phyloP scores from a whole-genome alignment of 2,888 invertebrate genomes.

The Tipula unca region DNA sequence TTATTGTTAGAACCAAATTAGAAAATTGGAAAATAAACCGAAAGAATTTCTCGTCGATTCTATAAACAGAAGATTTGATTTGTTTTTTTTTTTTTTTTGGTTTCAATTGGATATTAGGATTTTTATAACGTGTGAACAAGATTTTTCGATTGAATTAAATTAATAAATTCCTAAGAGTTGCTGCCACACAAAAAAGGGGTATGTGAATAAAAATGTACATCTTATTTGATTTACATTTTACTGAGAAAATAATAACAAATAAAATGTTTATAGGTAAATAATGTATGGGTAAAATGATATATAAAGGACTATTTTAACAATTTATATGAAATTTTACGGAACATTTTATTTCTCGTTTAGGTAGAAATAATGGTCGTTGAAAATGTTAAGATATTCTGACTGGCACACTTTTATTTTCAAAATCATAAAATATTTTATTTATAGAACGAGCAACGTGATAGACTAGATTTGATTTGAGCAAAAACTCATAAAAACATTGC shows the following conservation, averaged over 20 bases:
- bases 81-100: neutral
- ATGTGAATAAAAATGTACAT: neutral
- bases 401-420: no score
- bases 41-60: neutral
- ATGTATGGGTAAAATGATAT: neutral
- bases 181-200: neutral
- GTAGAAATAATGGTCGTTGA: neutral
- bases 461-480: no score
- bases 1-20: neutral
- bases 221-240: neutral
- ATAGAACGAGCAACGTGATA: no score
- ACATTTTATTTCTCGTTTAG: neutral
- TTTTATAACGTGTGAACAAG: neutral
- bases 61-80: neutral
- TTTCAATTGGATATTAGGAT: neutral
- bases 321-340: neutral
- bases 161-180: neutral
- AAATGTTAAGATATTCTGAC: no score
- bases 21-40: conserved; percentile 8
- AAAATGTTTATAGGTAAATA: neutral
- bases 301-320: neutral
- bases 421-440: no score
- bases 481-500: no score
- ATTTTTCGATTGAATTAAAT: neutral
- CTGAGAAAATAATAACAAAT: neutral